phyloP scores from a whole-genome alignment of 1,140 invertebrate species.

The Scaptomyza montana region DNA sequence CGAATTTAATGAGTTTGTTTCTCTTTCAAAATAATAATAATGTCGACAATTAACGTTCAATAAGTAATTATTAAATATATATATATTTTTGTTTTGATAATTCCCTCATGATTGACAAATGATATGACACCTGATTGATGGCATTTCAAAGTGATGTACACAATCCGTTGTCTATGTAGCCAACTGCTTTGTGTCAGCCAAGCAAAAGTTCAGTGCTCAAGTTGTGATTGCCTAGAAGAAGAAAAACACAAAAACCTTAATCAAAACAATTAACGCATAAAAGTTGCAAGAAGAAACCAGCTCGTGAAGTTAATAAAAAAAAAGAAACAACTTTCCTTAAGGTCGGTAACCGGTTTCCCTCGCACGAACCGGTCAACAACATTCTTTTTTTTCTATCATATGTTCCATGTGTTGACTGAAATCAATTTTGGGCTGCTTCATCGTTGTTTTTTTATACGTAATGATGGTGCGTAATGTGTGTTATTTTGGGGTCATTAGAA shows the following conservation, averaged over 20 bases:
- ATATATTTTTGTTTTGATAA: conserved; percentile 31
- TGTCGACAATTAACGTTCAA: conserved; percentile 69
- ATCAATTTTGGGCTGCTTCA: conserved; percentile 45
- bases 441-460: conserved; percentile 26
- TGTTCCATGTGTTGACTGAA: background rate
- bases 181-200: conserved; percentile 29
- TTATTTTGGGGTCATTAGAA: conserved; percentile 48
- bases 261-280: conserved; percentile 56
- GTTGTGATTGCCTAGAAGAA: conserved; percentile 27
- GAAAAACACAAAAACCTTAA: conserved; percentile 49
- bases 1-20: conserved; percentile 33
- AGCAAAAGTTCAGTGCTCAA: conserved; percentile 39
- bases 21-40: conserved; percentile 5
- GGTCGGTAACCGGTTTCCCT: conserved; percentile 74
- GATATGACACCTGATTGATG: conserved; percentile 51
- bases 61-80: conserved; percentile 70
- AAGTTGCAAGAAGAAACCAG: conserved; percentile 29
- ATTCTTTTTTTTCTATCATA: conserved; percentile 12
- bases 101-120: conserved; percentile 61
- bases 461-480: conserved; percentile 27
- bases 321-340: conserved; percentile 71
- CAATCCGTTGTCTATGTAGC: conserved; percentile 11
- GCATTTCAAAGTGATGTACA: no score
- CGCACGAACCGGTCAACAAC: conserved; percentile 41
- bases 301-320: conserved; percentile 14